Conservation (phyloP, 2,888 invertebrate species). For the Lymantria dispar region DNA sequence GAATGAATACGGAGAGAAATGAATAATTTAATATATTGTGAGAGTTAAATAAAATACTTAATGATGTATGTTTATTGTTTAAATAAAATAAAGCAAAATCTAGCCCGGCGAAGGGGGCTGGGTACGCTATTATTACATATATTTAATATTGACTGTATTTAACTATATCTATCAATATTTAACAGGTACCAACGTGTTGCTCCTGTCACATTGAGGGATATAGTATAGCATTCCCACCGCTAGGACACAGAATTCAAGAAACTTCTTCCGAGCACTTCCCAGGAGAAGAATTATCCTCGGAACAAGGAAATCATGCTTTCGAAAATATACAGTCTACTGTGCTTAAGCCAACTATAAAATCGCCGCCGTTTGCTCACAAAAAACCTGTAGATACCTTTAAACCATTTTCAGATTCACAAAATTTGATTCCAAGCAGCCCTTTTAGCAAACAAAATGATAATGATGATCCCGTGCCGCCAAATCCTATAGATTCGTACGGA, state of each 20-base stretch:
- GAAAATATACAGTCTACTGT: slow-evolving; percentile 69
- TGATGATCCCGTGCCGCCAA: slow-evolving; percentile 52
- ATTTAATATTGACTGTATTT: too few species aligned
- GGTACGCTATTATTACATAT: too few species aligned
- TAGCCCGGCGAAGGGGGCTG: too few species aligned
- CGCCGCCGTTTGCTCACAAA: slow-evolving; percentile 54
- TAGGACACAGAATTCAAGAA: slow-evolving; percentile 77
- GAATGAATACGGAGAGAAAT: too few species aligned
- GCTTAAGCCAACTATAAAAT: slow-evolving; percentile 61
- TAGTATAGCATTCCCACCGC: slow-evolving; percentile 85
- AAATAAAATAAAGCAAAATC: too few species aligned
- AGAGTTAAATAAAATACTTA: too few species aligned
- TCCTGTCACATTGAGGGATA: slow-evolving; percentile 92
- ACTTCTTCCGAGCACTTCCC: slow-evolving; percentile 80
- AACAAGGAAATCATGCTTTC: slow-evolving; percentile 71
- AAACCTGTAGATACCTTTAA: slow-evolving; percentile 40
- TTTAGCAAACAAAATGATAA: slow-evolving; percentile 58
- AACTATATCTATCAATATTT: too few species aligned
- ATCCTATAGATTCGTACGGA: slow-evolving; percentile 68
- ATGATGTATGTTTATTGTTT: too few species aligned
- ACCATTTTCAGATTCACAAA: slow-evolving; percentile 54
- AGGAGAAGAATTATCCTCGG: slow-evolving; percentile 78
- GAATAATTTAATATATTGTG: too few species aligned
- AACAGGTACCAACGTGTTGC: slow-evolving; percentile 89
- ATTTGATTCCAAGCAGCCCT: slow-evolving; percentile 60